These are phyloP conservation scores for Portunus trituberculatus DNA, from an alignment of 1,140 invertebrate genomes.

Conservation along the genomic window DNA sequence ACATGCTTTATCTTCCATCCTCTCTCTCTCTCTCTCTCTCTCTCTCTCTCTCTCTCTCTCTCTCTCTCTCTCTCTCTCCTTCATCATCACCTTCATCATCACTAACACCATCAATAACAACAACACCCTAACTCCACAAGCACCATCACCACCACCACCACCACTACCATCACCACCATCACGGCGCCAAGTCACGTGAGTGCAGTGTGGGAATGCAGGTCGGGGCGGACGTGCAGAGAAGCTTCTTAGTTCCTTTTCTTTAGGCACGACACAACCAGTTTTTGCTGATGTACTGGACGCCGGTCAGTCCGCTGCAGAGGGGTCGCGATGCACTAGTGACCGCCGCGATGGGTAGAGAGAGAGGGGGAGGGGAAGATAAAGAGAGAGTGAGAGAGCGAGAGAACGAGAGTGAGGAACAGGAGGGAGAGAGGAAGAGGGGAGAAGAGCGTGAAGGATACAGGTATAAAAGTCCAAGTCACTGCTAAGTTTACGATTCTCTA, in stretches of 20 bases:
- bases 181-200: background rate
- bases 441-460: background rate
- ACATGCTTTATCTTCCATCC: background rate
- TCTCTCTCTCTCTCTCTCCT: background rate
- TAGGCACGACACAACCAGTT: background rate
- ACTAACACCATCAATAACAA: background rate
- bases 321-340: background rate
- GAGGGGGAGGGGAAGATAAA: background rate
- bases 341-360: background rate
- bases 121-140: background rate
- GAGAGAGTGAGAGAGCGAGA: background rate
- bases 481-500: too few species aligned
- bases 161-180: background rate
- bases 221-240: background rate
- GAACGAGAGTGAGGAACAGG: too few species aligned
- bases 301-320: conserved; percentile 40
- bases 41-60: background rate
- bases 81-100: background rate
- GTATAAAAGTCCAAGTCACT: background rate
- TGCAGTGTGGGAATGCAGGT: conserved; percentile 47
- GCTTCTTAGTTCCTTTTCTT: background rate
- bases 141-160: background rate
- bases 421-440: background rate
- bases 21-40: background rate
- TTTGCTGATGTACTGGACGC: conserved; percentile 42